A percentile compares a stretch with the other conserved stretches of the same genome.
These are phyloP conservation scores for Gastracanthus pulcherrimus DNA, from an alignment of 2,888 invertebrate genomes.

Conservation along the genomic window DNA sequence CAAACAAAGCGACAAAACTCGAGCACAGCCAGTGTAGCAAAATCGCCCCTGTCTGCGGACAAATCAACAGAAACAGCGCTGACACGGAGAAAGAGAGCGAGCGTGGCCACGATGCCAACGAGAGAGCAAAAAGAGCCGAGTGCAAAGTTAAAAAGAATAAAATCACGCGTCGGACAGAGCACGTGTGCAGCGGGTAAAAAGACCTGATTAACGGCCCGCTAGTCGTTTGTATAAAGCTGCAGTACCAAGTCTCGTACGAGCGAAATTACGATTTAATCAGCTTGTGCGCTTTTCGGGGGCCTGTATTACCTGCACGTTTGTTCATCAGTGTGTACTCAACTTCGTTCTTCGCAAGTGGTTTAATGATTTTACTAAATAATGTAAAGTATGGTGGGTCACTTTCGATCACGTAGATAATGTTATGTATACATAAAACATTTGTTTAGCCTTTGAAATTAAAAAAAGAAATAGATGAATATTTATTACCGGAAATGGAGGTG, in stretches of 20 bases:
- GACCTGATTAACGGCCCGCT: slow-evolving; percentile 46
- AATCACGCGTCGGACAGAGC: background rate
- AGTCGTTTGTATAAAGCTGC: slow-evolving; percentile 31
- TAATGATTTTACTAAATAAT: background rate
- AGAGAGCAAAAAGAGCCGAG: background rate
- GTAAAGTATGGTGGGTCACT: no score
- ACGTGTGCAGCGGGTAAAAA: slow-evolving; percentile 39
- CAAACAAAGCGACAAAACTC: background rate
- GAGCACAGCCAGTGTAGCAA: background rate
- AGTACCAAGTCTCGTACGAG: background rate
- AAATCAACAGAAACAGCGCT: background rate
- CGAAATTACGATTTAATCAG: slow-evolving; percentile 62
- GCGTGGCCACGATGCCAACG: background rate
- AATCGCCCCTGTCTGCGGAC: slow-evolving; percentile 9
- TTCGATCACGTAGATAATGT: no score
- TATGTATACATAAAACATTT: no score
- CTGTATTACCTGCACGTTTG: background rate
- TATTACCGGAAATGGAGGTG: no score
- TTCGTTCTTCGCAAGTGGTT: background rate
- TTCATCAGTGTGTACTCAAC: no score
- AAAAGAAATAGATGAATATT: no score
- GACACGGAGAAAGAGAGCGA: background rate
- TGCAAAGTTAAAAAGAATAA: background rate
- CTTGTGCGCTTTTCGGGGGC: slow-evolving; percentile 32
- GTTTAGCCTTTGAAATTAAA: no score